Conservation (phyloP, 1,140 invertebrate genomes). For the Drosophila erecta region DNA sequence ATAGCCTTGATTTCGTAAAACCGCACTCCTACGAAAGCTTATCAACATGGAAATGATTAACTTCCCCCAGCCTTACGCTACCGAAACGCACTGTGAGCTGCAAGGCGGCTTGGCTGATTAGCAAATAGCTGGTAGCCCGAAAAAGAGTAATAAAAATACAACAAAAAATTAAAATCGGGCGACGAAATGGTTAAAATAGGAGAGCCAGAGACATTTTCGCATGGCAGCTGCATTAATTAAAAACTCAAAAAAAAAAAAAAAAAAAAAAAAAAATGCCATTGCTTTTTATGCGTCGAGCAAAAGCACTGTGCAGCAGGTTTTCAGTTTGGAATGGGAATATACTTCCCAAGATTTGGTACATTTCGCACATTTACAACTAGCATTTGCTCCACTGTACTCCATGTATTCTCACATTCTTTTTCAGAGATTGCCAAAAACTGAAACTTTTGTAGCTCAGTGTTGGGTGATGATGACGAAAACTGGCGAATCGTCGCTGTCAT, state of each 20-base stretch:
- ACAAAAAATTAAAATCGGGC: background rate
- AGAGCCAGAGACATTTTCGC: constrained; percentile 4
- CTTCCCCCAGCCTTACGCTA: background rate
- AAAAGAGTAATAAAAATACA: background rate
- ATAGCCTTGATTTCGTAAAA: background rate
- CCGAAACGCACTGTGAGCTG: constrained; percentile 6
- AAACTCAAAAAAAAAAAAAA: constrained; percentile 14
- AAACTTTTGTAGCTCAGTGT: constrained; percentile 25
- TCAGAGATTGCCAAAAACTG: background rate
- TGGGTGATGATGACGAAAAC: constrained; percentile 33
- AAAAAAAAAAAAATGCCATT: constrained; percentile 4
- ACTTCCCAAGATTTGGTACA: too few species aligned
- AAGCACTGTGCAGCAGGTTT: constrained; percentile 6
- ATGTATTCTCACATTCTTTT: background rate
- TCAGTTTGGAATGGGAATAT: background rate
- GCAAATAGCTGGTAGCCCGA: background rate
- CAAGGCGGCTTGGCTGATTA: background rate
- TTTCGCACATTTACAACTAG: too few species aligned
- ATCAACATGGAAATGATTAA: too few species aligned
- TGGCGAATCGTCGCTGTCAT: constrained; percentile 34
- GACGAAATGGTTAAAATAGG: constrained; percentile 1
- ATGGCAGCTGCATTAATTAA: constrained; percentile 37
- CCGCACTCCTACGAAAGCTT: background rate
- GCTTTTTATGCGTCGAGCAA: constrained; percentile 15
- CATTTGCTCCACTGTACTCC: too few species aligned